These are phyloP conservation scores for Taurulus bubalis DNA, from an alignment of 2,113 vertebrate genomes.

Conservation along the genomic window DNA sequence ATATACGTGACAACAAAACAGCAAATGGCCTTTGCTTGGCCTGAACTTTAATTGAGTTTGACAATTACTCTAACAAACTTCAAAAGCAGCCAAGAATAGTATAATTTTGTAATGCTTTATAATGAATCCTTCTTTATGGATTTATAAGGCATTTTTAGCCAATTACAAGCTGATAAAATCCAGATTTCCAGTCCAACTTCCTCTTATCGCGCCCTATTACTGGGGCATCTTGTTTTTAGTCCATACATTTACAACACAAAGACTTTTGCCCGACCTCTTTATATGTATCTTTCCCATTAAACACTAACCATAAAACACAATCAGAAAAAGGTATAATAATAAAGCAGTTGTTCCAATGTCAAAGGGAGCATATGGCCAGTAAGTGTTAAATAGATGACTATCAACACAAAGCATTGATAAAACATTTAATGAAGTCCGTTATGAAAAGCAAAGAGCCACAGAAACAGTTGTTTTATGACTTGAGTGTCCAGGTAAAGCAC, in stretches of 20 bases:
- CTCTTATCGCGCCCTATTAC: background rate
- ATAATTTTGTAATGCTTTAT: background rate
- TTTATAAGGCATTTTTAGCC: background rate
- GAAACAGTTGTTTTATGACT: conserved; percentile 66
- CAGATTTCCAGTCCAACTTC: background rate
- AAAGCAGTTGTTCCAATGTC: background rate
- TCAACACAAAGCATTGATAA: conserved; percentile 41
- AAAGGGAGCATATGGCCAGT: conserved; percentile 50
- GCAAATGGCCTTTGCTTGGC: background rate
- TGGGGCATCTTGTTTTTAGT: background rate
- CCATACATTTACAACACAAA: background rate
- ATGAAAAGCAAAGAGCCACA: conserved; percentile 33
- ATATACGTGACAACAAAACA: background rate
- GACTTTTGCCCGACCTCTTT: conserved; percentile 16
- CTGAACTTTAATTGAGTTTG: background rate
- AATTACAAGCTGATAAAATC: background rate
- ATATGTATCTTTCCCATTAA: background rate
- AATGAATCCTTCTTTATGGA: background rate
- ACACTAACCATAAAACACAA: conserved; percentile 36
- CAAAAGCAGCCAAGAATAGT: background rate
- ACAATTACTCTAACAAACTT: background rate
- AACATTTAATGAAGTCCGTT: conserved; percentile 41
- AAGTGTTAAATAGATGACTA: conserved; percentile 39
- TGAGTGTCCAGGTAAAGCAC: conserved; percentile 35
- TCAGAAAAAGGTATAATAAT: conserved; percentile 24